Evolutionary conservation across 2,113 vertebrate species (phyloP).

Genomic region (Turdus rufiventris): DNA sequence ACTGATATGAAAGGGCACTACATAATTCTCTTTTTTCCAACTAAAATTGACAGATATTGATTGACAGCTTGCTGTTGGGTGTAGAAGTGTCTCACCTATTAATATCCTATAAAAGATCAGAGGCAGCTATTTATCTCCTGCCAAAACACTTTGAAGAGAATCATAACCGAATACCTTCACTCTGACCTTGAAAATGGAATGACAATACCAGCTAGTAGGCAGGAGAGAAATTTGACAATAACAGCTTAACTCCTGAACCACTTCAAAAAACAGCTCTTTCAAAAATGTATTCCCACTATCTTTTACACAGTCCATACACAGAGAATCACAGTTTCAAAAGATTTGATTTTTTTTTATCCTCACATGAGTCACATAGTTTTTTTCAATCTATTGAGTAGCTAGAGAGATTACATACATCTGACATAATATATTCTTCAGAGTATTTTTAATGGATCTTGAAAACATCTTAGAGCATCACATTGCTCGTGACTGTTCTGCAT

Average conservation of each 20-base stretch:
- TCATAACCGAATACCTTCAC: background rate
- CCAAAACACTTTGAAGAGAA: background rate
- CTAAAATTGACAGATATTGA: background rate
- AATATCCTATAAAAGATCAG: background rate
- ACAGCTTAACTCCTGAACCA: slow-evolving; percentile 4
- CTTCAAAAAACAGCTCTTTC: slow-evolving; percentile 22
- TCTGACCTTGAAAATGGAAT: slow-evolving; percentile 40
- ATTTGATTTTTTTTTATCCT: background rate
- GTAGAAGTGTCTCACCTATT: background rate
- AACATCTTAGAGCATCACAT: background rate
- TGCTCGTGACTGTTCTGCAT: background rate
- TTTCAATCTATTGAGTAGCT: background rate
- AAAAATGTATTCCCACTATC: background rate
- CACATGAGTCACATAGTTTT: background rate
- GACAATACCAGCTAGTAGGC: background rate
- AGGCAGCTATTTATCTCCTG: background rate
- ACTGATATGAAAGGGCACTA: background rate
- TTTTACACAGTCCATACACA: background rate
- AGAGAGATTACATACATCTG: background rate
- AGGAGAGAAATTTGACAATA: slow-evolving; percentile 5
- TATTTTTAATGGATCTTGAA: background rate
- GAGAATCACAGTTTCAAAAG: background rate
- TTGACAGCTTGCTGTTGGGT: background rate
- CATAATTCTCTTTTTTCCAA: background rate
- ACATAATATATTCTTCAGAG: background rate